Evolutionary conservation across 2,113 vertebrate genomes (phyloP), one percentile per base, ranked within the genome.

Genomic region (Sigmodon hispidus): DNA sequence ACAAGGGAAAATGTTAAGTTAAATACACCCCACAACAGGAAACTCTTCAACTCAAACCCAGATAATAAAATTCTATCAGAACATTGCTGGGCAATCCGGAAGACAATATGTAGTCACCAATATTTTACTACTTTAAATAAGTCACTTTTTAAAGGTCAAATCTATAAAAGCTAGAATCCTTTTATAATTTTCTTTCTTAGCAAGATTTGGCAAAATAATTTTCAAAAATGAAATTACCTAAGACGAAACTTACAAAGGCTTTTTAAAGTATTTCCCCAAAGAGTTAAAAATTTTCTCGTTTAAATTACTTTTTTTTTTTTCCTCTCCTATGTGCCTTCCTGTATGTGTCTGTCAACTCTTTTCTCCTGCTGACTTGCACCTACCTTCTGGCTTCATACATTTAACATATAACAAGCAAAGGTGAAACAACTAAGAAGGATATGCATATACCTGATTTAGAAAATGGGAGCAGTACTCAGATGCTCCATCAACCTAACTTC

Each of bases 81-180:
- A 75, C 3, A 92, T 87, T 92, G n/a, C 21, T 89, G 36, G 70
- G n/a, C 24, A 93, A 89, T 88, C 92, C 93, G 45, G 26, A 96
- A 43, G 29, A 96, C 7, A 94, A 93, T 98, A 96, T 94, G 12
- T 34, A 94, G 59, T 29, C 67, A 50, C 31, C 52, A 76, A 93
- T 89, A 91, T 96, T 90, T 89, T 79, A 80, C 29, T 81, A 69
- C 31, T 84, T 96, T 70, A 93, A 95, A 72, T 77, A 83, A 95
- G 67, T 43, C 93, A 92, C 45, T 93, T 93, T 65, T 94, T 77
- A 94, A n/a, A n/a, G 48, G 17, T 75, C 52, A 59, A 93, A 73
- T 21, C 63, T 26, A 6, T 29, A 13, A 59, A n/a, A 97, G 92
- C 21, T 11, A 36, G 26, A 24, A 55, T 0, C 59, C 24, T 26